Percentiles rank a stretch among this genome's conserved stretches.
These are phyloP conservation scores for human DNA, from an alignment of 2,113 vertebrate species.

Conservation along the genomic window DNA sequence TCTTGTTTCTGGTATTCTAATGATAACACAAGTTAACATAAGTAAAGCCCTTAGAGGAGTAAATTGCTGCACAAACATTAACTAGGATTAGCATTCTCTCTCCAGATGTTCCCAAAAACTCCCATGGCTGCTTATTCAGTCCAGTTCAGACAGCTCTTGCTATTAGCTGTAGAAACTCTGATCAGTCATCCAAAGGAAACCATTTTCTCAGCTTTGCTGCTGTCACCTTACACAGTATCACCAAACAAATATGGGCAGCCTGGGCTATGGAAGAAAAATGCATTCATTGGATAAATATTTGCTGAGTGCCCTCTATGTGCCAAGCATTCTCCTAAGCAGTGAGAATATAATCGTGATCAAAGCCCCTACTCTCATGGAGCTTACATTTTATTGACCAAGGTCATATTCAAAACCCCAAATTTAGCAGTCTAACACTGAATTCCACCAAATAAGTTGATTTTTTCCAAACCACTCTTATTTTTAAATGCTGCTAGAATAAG, in stretches of 20 bases:
- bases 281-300: neutral
- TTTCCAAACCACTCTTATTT: neutral
- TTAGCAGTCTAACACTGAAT: neutral
- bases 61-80: neutral
- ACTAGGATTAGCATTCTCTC: neutral
- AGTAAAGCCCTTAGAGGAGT: neutral
- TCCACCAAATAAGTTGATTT: neutral
- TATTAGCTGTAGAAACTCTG: neutral
- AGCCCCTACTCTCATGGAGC: neutral
- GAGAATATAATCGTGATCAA: neutral
- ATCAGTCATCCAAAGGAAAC: neutral
- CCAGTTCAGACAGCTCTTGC: neutral
- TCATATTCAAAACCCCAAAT: neutral
- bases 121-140: neutral
- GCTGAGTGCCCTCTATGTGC: neutral
- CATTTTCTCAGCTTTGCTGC: neutral
- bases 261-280: neutral
- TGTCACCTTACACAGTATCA: neutral
- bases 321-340: neutral
- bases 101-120: neutral
- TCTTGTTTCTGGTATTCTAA: neutral
- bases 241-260: neutral
- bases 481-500: neutral
- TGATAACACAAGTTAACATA: neutral
- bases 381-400: neutral